These are phyloP conservation scores for Gulo gulo DNA, from an alignment of 2,113 vertebrate species.

Conservation along the genomic window DNA sequence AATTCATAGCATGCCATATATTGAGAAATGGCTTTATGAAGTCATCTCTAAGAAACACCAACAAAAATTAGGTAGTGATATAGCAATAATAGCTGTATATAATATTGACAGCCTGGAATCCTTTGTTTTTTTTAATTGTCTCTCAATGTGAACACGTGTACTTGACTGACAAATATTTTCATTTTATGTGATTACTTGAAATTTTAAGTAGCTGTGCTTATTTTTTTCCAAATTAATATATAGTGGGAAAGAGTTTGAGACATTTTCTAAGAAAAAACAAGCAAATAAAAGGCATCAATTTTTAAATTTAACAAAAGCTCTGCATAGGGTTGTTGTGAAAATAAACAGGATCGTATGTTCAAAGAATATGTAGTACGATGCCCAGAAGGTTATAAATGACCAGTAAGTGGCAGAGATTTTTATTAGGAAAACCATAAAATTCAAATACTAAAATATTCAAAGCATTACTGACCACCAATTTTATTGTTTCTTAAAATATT, in stretches of 20 bases:
- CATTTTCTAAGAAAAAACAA: neutral
- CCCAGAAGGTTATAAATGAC: neutral
- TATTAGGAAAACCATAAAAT: conserved; percentile 28
- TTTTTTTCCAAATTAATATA: neutral
- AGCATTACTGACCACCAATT: neutral
- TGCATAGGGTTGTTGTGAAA: neutral
- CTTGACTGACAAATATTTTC: neutral
- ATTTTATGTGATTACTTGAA: neutral
- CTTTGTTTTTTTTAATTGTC: neutral
- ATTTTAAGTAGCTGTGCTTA: neutral
- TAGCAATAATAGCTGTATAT: neutral
- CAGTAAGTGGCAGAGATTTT: neutral
- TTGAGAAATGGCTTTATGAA: neutral
- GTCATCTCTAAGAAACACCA: neutral
- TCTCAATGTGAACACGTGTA: neutral
- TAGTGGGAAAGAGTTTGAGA: neutral
- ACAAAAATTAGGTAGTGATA: neutral
- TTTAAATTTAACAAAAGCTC: conserved; percentile 25
- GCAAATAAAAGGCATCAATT: neutral
- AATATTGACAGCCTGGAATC: neutral
- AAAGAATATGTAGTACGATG: neutral
- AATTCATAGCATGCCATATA: neutral
- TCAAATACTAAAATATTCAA: conserved; percentile 36
- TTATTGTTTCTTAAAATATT: conserved; percentile 30
- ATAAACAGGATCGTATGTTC: neutral